These are phyloP conservation scores for Coelopa frigida DNA, from an alignment of 1,140 invertebrate species.

Conservation along the genomic window DNA sequence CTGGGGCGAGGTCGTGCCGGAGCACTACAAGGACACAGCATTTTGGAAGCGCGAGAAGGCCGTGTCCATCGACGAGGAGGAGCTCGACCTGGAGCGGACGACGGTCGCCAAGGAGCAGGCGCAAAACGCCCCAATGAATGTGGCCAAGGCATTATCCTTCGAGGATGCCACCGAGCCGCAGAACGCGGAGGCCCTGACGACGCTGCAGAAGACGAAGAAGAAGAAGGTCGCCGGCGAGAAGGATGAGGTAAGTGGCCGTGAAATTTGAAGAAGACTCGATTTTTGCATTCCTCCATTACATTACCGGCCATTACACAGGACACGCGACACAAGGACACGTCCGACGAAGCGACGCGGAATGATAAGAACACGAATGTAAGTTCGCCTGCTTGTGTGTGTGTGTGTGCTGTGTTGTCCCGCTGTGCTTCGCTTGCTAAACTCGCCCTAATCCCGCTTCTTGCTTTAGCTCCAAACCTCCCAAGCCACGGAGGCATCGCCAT, in stretches of 20 bases:
- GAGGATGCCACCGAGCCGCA: conserved; percentile 35
- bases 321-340: no score
- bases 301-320: no score
- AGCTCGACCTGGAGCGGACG: conserved; percentile 22
- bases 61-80: conserved; percentile 39
- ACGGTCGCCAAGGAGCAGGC: conserved; percentile 20
- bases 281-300: no score
- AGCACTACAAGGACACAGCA: conserved; percentile 42
- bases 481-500: conserved; percentile 16
- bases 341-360: conserved; percentile 4
- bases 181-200: conserved; percentile 28
- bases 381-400: conserved; percentile 6
- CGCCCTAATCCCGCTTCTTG: background rate
- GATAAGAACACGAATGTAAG: conserved; percentile 15
- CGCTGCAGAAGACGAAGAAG: conserved; percentile 12
- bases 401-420: background rate
- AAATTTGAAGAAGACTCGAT: no score
- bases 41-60: conserved; percentile 42
- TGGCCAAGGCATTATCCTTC: conserved; percentile 29
- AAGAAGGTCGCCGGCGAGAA: background rate
- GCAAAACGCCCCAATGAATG: conserved; percentile 16
- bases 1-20: conserved; percentile 37
- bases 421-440: background rate
- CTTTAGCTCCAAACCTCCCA: conserved; percentile 31
- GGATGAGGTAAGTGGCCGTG: conserved; percentile 1